Percentiles rank a stretch among this genome's conserved stretches.
phyloP scores from a whole-genome alignment of 53 echinoderm and acorn worm genomes.

The Astropecten irregularis region DNA sequence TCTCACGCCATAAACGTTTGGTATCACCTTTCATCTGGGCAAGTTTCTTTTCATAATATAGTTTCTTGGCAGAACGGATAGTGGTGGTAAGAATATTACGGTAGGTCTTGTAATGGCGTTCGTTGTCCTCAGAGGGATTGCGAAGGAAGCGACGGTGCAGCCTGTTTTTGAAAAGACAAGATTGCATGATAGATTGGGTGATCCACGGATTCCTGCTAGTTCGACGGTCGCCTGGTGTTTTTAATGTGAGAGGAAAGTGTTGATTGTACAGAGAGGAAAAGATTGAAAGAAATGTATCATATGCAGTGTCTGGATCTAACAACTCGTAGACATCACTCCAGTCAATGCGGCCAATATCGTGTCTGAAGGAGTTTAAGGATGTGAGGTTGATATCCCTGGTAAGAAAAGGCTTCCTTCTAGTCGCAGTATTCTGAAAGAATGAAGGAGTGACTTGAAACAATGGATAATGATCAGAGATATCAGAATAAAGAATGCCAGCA shows the following conservation, averaged over 20 bases:
- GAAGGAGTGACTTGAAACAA: background rate
- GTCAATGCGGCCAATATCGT: background rate
- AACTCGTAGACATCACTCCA: background rate
- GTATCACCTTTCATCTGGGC: background rate
- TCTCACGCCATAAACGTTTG: background rate
- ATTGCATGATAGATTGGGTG: background rate
- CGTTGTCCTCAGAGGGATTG: background rate
- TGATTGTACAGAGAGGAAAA: background rate
- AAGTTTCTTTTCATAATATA: background rate
- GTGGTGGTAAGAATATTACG: background rate
- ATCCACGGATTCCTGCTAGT: background rate
- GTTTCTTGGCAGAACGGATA: background rate
- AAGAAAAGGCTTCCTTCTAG: background rate
- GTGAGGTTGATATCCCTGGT: background rate
- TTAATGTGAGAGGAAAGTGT: too few species aligned
- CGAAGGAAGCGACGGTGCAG: background rate
- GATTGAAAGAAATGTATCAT: background rate
- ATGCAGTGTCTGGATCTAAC: background rate
- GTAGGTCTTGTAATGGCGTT: too few species aligned
- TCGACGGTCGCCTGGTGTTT: too few species aligned
- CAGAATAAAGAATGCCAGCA: constrained; percentile 1
- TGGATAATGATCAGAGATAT: constrained; percentile 9
- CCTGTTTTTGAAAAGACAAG: background rate
- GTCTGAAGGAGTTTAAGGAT: background rate
- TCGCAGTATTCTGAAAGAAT: background rate